Base-by-base conservation (phyloP, 2,888 invertebrate species). In the Cephus rjabovi region DNA sequence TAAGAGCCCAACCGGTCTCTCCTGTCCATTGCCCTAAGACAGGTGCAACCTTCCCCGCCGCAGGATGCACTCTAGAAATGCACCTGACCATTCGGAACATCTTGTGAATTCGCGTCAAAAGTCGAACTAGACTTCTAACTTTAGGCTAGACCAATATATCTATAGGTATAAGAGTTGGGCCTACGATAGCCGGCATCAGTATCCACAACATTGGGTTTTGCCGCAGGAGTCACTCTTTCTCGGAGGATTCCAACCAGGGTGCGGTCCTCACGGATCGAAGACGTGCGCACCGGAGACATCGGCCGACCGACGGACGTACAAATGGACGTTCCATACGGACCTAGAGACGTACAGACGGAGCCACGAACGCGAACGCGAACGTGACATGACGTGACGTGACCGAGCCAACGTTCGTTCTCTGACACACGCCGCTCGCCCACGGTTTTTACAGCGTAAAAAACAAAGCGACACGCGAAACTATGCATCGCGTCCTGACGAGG, bases 381-480 rank as follows among this genome's bases (percentile, higher is more conserved):
- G 87, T 86, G 86, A 86, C 83, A 84, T 83, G 86, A 86, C 86
- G 85, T 84, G 83, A 86, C 84, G 84, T 84, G 71, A 71, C 83
- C 83, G 78, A 82, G 83, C 78, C 76, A 31, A n/a, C 33, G 71
- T 83, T 81, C 79, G 77, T 80, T 79, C 81, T 79, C 79, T 82
- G 83, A 84, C 81, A 81, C 82, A 79, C 81, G 79, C 81, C 73
- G 83, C 83, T 86, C 87, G 84, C 87, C 87, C 87, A 87, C 86
- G 87, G 86, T 83, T 87, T 80, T 83, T 80, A 80, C 84, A 81
- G 84, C 83, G 82, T 83, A 85, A 85, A 86, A 86, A 85, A 83
- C 83, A 84, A 85, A 85, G 82, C 85, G 84, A 87, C 86, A 86
- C 87, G 86, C 86, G 85, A 87, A 89, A 87, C 87, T 88, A 87